Base-by-base conservation (phyloP, 1,140 invertebrate genomes). In the Trichonephila inaurata region DNA sequence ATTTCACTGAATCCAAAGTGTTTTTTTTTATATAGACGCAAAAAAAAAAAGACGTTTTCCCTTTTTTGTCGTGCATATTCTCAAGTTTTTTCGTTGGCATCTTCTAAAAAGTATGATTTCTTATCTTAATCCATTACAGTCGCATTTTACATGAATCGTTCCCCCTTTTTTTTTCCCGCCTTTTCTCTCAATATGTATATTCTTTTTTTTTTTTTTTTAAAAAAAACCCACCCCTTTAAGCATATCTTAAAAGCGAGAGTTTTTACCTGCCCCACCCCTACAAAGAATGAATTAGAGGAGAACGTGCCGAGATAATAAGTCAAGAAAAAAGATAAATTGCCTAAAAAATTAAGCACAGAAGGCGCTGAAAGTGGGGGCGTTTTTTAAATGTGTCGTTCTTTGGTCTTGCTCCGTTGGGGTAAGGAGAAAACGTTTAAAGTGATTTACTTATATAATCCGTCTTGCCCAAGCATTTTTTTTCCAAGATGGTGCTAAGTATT, bases 191-290 rank as follows among this genome's bases (percentile, higher is more conserved):
- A n/a, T n/a, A 18, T 10, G 2, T 10, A 40, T n/a, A 19, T 82
- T n/a, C 33, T n/a, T n/a, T 28, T 82, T 28, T 33, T n/a, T 14
- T 82, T 28, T 33, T 8, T 33, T 60, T 58, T 21, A 58, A 16
- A 44, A n/a, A 19, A 16, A 44, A 6, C 82, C 21, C 21, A 51
- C n/a, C 40, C 51, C 24, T 7, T 8, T 5, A 83, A 21, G 0
- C n/a, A 24, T 33, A 77, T 77, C 69, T 33, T 16, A n/a, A 33
- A 81, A 72, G 69, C 24, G 16, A 16, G 12, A 16, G 14, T 28
- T 60, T 60, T 21, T 24, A 24, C 21, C 51, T 83, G 82, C 58
- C 82, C 82, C 82, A 83, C 82, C 82, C 82, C 58, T 21, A 44
- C 82, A n/a, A 2, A 19, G 51, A 28, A 58, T 83, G 51, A 83